Evolutionary conservation across 2,888 invertebrate species (phyloP).

Genomic region (Pardosa pseudoannulata): DNA sequence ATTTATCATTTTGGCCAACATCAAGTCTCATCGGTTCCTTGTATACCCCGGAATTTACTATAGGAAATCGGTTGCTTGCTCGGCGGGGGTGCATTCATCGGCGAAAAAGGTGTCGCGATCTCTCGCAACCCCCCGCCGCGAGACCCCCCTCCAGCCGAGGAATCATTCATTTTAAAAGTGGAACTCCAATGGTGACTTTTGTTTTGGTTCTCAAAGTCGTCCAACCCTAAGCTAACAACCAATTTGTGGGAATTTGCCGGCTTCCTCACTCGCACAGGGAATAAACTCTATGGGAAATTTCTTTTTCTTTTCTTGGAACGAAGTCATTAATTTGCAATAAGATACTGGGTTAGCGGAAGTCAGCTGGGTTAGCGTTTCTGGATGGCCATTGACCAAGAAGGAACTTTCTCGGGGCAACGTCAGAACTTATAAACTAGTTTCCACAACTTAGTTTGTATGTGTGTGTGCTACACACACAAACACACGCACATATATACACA

Average conservation of each 20-base stretch:
- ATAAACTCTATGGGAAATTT: neutral
- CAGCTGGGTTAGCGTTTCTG: too few species aligned
- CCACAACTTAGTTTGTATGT: too few species aligned
- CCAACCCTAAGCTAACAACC: slow-evolving; percentile 48
- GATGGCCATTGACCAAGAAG: too few species aligned
- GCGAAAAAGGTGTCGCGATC: slow-evolving; percentile 37
- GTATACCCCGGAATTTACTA: neutral
- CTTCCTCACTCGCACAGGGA: neutral
- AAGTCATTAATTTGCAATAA: too few species aligned
- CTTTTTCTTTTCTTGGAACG: too few species aligned
- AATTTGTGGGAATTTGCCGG: slow-evolving; percentile 8
- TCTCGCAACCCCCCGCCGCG: slow-evolving; percentile 5
- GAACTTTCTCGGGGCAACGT: too few species aligned
- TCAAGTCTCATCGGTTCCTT: neutral
- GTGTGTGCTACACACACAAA: too few species aligned
- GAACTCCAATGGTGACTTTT: slow-evolving; percentile 34
- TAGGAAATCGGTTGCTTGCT: slow-evolving; percentile 11
- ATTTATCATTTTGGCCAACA: too few species aligned
- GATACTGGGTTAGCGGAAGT: too few species aligned
- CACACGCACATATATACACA: too few species aligned
- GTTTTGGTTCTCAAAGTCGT: slow-evolving; percentile 41
- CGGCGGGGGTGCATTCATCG: slow-evolving; percentile 32
- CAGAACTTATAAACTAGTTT: too few species aligned
- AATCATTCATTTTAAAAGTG: slow-evolving; percentile 51
- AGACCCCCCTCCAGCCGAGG: slow-evolving; percentile 28